Percentiles rank a stretch among this genome's conserved stretches.
These are phyloP conservation scores for Invenusta paracnida DNA, from an alignment of 2,888 invertebrate genomes.

Conservation along the genomic window DNA sequence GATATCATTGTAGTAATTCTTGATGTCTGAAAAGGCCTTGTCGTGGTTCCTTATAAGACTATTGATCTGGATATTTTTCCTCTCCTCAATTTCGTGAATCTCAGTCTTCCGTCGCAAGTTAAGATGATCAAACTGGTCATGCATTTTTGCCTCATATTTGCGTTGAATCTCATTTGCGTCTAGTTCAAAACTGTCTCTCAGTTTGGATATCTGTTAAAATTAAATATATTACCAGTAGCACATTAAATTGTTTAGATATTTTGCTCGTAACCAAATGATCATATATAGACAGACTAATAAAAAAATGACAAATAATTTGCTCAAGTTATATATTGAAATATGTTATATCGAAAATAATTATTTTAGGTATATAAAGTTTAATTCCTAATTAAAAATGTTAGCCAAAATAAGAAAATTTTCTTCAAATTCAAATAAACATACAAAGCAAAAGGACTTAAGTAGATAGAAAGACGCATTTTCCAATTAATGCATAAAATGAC, in stretches of 20 bases:
- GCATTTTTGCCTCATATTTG: slow-evolving; percentile 70
- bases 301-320: too few species aligned
- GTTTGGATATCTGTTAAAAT: slow-evolving; percentile 58
- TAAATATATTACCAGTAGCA: not conserved
- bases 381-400: too few species aligned
- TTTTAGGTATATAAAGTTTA: too few species aligned
- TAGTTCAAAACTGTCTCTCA: slow-evolving; percentile 66
- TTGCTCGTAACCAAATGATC: too few species aligned
- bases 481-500: not conserved
- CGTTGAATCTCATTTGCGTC: slow-evolving; percentile 67
- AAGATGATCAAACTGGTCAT: slow-evolving; percentile 71
- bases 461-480: not conserved
- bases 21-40: slow-evolving; percentile 75
- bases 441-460: too few species aligned
- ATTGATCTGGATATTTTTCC: slow-evolving; percentile 75
- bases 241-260: too few species aligned
- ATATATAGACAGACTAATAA: too few species aligned
- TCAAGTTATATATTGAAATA: too few species aligned
- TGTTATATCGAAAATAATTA: too few species aligned
- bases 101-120: slow-evolving; percentile 56
- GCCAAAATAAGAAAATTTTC: too few species aligned
- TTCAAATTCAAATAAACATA: too few species aligned
- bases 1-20: slow-evolving; percentile 83
- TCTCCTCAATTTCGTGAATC: slow-evolving; percentile 71
- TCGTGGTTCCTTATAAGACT: slow-evolving; percentile 72